These are phyloP conservation scores for Himalopsyche anomala DNA, from an alignment of 2,888 invertebrate species.

Conservation along the genomic window DNA sequence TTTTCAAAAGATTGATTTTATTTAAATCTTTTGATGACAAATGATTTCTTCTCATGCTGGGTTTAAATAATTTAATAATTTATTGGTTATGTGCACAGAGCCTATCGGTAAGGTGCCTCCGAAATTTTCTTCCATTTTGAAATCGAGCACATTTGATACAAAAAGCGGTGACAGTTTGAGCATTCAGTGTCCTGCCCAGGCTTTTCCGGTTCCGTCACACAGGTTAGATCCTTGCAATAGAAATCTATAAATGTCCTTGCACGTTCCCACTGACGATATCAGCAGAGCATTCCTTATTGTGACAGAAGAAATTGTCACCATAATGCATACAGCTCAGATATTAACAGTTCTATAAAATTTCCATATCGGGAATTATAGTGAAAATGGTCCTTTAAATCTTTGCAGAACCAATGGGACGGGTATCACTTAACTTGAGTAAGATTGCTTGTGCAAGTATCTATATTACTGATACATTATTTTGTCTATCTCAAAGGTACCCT, in stretches of 20 bases:
- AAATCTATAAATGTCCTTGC: not conserved
- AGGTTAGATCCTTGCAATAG: slow-evolving; percentile 51
- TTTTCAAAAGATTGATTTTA: no score
- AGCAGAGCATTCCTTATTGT: slow-evolving; percentile 76
- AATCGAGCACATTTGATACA: slow-evolving; percentile 71
- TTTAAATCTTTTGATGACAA: no score
- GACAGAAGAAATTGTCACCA: slow-evolving; percentile 77
- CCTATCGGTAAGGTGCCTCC: slow-evolving; percentile 76
- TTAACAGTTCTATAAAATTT: slow-evolving; percentile 79
- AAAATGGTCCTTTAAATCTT: not conserved
- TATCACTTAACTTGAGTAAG: slow-evolving; percentile 80
- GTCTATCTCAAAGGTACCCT: slow-evolving; percentile 83
- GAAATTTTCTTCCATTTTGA: slow-evolving; percentile 78
- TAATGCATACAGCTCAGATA: slow-evolving; percentile 82
- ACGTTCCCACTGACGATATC: slow-evolving; percentile 81
- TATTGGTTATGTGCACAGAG: slow-evolving; percentile 67
- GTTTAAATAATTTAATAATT: slow-evolving; percentile 46
- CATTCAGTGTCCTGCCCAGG: slow-evolving; percentile 76
- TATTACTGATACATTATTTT: slow-evolving; percentile 77
- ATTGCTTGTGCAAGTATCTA: slow-evolving; percentile 72
- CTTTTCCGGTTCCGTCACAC: slow-evolving; percentile 71
- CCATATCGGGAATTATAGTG: not conserved
- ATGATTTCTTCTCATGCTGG: not conserved
- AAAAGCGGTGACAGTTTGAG: slow-evolving; percentile 69
- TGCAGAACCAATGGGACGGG: slow-evolving; percentile 87